Evolutionary conservation across 1,140 invertebrate genomes (phyloP).

Genomic region (Lordiphosa stackelbergi): DNA sequence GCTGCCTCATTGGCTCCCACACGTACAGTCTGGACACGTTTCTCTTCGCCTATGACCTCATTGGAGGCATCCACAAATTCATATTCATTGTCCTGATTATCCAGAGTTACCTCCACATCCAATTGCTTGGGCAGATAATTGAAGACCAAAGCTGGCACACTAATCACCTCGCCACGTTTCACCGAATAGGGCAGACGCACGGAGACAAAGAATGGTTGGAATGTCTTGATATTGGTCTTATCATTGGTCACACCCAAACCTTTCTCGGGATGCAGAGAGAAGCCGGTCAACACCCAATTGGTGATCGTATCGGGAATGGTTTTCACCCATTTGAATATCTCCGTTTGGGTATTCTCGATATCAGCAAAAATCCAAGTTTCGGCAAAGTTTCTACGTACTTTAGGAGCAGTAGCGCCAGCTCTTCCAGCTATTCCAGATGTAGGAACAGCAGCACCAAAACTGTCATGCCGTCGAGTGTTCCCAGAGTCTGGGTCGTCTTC

Average conservation of each 20-base stretch:
- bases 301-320: constrained; percentile 92
- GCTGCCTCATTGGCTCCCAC: constrained; percentile 84
- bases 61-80: constrained; percentile 84
- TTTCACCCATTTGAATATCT: constrained; percentile 75
- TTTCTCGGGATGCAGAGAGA: constrained; percentile 89
- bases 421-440: no score
- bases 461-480: not conserved
- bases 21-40: constrained; percentile 81
- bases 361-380: constrained; percentile 74
- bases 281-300: constrained; percentile 94
- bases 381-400: constrained; percentile 62
- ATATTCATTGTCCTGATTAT: constrained; percentile 88
- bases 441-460: no score
- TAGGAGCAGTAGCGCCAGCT: not conserved
- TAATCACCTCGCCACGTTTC: constrained; percentile 81
- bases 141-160: constrained; percentile 68
- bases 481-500: no score
- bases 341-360: constrained; percentile 54
- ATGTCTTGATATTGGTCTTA: constrained; percentile 87
- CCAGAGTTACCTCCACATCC: constrained; percentile 87
- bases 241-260: constrained; percentile 89
- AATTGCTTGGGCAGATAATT: constrained; percentile 82
- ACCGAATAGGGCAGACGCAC: constrained; percentile 90
- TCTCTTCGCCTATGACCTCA: constrained; percentile 78
- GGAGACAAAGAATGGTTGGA: constrained; percentile 92